Evolutionary conservation across 1,140 invertebrate genomes (phyloP), one percentile per base, ranked within the genome.

Genomic region (Vanessa atalanta): DNA sequence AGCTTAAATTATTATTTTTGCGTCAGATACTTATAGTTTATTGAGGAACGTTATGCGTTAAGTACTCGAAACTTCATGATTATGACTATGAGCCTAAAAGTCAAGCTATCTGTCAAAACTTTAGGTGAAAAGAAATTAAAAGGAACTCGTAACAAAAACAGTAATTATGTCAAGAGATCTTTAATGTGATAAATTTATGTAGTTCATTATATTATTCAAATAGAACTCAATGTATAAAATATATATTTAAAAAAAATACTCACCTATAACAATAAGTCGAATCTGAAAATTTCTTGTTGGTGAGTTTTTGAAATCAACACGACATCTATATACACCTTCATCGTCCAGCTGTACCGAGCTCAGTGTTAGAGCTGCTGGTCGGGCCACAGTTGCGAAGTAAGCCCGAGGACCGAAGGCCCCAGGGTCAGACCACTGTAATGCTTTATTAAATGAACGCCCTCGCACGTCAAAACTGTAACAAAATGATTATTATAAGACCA

Each of bases 271-370:
- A 80, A 97, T 97, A 79, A 98, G 95, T 88, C 97, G 97, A 84
- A 98, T 97, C 92, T 97, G 96, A 86, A 96, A 97, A 91, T 98
- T 98, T 80, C 97, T 95, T 3, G 97, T 98, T 0, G 97, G 97
- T 12, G 97, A 97, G 84, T 97, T 97, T 83, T 95, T 96, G 90
- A 98, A 98, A 88, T 98, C 97, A 5, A 98, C 97, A 74, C 97
- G 94, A 89, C 97, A 98, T 69, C 97, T 94, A 87, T 98, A 98
- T 31, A 95, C 94, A 2, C 97, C 97, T 84, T 97, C 96, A 87
- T 98, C 97, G 76, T 96, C 95, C 74, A 97, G 93, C 79, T 96
- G 95, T 15, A 98, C 96, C 47, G 96, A 95, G 81, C 96, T 96
- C 50, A 98, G 93, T 51, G 95, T 95, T n/a, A 98, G 93, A 15